phyloP scores from a whole-genome alignment of 2,797 vertebrate genomes.

The Acrossocheilus wenchowensis region DNA sequence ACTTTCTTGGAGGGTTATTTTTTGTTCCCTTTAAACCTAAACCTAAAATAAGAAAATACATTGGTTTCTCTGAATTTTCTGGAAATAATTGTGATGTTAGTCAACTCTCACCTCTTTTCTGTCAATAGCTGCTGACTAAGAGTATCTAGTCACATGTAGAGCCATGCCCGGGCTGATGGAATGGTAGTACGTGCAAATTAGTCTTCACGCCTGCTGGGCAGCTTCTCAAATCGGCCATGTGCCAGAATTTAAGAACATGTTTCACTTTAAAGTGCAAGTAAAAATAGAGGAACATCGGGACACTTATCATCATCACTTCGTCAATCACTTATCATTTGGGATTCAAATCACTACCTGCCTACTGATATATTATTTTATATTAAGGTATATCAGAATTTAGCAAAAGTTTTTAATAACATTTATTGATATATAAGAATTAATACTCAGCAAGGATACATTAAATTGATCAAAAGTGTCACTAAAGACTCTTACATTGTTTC shows the following conservation, averaged over 20 bases:
- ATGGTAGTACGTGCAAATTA: constrained; percentile 70
- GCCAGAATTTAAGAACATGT: constrained; percentile 55
- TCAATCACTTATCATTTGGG: neutral
- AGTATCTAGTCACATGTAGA: constrained; percentile 54
- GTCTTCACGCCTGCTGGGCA: constrained; percentile 66
- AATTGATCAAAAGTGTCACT: neutral
- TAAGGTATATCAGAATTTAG: neutral
- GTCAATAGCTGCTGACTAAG: constrained; percentile 59
- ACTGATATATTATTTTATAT: neutral
- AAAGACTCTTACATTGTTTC: neutral
- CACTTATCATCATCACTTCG: neutral
- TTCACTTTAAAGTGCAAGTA: constrained; percentile 54
- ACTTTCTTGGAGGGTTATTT: neutral
- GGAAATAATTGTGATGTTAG: neutral
- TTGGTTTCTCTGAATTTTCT: neutral
- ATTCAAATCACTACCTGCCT: neutral
- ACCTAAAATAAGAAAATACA: neutral
- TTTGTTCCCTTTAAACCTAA: neutral
- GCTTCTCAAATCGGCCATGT: constrained; percentile 57
- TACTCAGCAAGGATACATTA: neutral
- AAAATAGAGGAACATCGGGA: constrained; percentile 59
- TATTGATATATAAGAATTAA: neutral
- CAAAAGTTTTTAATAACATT: neutral
- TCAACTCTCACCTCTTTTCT: constrained; percentile 60
- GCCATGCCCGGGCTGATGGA: constrained; percentile 53